Conservation (phyloP, 1,140 invertebrate genomes). For the Condylostylus longicornis region DNA sequence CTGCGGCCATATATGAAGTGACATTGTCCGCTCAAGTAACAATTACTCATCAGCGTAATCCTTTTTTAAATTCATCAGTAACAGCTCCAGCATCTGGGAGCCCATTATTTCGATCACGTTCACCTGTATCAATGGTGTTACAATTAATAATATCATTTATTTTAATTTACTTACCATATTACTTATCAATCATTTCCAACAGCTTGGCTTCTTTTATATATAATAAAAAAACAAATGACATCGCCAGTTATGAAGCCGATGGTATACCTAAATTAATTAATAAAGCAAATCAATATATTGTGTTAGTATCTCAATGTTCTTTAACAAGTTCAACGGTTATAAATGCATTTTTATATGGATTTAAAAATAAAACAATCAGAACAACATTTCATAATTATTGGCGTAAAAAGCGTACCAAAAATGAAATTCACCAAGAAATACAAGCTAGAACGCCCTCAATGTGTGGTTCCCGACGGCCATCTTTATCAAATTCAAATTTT, state of each 20-base stretch:
- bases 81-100: constrained; percentile 38
- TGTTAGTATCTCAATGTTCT: constrained; percentile 20
- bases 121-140: constrained; percentile 52
- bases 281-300: not conserved
- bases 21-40: constrained; percentile 68
- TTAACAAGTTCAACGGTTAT: constrained; percentile 52
- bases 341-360: constrained; percentile 61
- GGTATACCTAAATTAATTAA: not conserved
- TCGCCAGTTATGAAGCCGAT: no score
- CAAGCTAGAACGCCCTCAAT: constrained; percentile 61
- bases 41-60: constrained; percentile 64
- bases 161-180: constrained; percentile 57
- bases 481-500: constrained; percentile 46
- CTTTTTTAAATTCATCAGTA: constrained; percentile 44
- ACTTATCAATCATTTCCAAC: constrained; percentile 54
- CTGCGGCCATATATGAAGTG: constrained; percentile 70
- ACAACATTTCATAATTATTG: constrained; percentile 63
- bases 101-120: constrained; percentile 42
- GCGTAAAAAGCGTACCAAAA: constrained; percentile 64
- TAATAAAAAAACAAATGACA: no score
- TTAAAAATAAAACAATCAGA: constrained; percentile 51
- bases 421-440: constrained; percentile 60
- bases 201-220: constrained; percentile 30
- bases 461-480: constrained; percentile 55
- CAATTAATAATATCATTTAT: constrained; percentile 55